phyloP scores from a whole-genome alignment of 64 coral and sea anemone species.

The Montipora sp. region DNA sequence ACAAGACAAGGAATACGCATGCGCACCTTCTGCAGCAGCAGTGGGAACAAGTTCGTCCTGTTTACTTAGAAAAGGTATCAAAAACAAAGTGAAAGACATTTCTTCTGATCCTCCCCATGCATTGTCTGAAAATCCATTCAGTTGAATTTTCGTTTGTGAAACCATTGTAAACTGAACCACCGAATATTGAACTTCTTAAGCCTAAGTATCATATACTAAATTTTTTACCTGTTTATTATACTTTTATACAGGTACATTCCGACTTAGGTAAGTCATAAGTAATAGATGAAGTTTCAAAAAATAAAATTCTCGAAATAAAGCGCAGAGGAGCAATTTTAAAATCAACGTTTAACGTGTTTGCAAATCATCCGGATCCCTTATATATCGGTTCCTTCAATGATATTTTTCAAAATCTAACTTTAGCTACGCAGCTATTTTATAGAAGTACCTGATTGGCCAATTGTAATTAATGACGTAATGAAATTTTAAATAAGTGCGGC shows the following conservation, averaged over 20 bases:
- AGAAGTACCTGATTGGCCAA: too few relatives aligned
- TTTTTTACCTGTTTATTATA: not conserved
- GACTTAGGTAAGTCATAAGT: not conserved
- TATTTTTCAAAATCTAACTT: too few relatives aligned
- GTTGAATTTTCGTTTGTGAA: not conserved
- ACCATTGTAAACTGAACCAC: too few relatives aligned
- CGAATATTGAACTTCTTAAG: not conserved
- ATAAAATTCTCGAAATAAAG: not conserved
- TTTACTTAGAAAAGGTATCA: not conserved
- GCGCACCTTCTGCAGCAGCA: not conserved
- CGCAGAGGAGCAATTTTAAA: not conserved
- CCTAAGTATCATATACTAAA: not conserved
- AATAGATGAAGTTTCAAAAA: not conserved
- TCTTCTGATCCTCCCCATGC: not conserved
- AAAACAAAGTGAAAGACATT: not conserved
- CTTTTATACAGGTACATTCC: not conserved
- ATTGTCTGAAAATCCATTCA: not conserved
- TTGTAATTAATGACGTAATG: too few relatives aligned
- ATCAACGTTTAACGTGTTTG: not conserved
- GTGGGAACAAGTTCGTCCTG: not conserved
- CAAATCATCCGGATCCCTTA: too few relatives aligned
- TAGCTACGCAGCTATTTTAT: too few relatives aligned
- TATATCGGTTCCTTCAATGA: too few relatives aligned
- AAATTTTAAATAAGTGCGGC: too few relatives aligned
- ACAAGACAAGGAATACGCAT: not conserved